Evolutionary conservation across 2,113 vertebrate genomes (phyloP).

Genomic region (Chamaetylas fuelleborni): DNA sequence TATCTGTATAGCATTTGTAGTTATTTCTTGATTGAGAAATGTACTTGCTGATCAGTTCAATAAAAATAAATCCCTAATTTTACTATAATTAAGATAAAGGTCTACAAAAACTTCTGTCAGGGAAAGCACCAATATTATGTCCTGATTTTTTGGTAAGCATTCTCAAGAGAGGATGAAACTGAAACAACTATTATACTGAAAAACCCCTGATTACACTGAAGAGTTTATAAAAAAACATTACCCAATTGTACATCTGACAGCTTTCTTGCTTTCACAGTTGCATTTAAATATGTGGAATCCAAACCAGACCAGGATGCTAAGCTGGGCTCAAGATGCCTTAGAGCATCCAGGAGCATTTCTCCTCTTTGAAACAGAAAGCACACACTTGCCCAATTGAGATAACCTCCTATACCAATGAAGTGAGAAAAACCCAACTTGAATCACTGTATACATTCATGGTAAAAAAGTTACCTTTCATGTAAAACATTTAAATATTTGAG

Average conservation of each 20-base stretch:
- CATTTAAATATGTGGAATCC: neutral
- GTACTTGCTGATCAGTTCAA: neutral
- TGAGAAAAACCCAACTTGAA: neutral
- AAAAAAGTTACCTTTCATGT: slow-evolving; percentile 36
- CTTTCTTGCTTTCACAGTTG: neutral
- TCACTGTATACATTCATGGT: neutral
- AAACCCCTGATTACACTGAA: neutral
- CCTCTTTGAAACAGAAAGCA: neutral
- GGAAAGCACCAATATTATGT: neutral
- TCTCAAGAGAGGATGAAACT: neutral
- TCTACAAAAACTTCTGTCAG: neutral
- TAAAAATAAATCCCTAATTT: neutral
- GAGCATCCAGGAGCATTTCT: neutral
- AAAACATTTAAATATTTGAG: slow-evolving; percentile 67
- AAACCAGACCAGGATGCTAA: neutral
- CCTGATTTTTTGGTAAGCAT: neutral
- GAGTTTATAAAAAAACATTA: neutral
- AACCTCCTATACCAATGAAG: neutral
- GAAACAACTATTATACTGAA: slow-evolving; percentile 11
- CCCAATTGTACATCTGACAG: neutral
- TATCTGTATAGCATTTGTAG: neutral
- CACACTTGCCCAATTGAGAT: neutral
- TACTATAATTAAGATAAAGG: neutral
- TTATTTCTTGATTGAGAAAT: neutral
- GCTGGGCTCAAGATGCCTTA: neutral